Percentiles rank a stretch among this genome's conserved stretches.
These are phyloP conservation scores for Euschistus heros DNA, from an alignment of 1,140 invertebrate species.

Conservation along the genomic window DNA sequence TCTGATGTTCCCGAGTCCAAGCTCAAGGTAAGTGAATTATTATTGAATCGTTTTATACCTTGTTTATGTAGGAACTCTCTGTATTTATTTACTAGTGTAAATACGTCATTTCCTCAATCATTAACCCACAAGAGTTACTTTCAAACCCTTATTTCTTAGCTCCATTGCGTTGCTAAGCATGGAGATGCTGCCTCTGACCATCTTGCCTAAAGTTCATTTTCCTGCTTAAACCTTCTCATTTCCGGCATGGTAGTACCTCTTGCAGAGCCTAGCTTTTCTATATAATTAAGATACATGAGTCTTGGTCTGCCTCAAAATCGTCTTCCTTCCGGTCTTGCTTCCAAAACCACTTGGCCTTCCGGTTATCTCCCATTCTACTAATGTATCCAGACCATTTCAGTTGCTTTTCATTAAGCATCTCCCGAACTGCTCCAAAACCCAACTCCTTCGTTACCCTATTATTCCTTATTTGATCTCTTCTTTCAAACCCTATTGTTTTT, in stretches of 20 bases:
- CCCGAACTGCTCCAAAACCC: too few species aligned
- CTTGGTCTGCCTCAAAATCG: neutral
- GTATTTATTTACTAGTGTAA: too few species aligned
- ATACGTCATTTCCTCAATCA: too few species aligned
- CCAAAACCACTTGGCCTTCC: neutral
- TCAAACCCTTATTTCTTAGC: too few species aligned
- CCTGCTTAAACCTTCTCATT: neutral
- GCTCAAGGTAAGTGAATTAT: constrained; percentile 18
- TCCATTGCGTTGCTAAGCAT: neutral
- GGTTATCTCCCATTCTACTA: neutral
- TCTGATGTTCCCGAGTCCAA: constrained; percentile 50
- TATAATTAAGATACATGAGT: neutral
- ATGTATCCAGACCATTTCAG: too few species aligned
- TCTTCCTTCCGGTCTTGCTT: neutral
- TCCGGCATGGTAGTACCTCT: neutral
- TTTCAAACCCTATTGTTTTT: too few species aligned
- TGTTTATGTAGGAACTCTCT: too few species aligned
- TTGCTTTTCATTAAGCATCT: too few species aligned
- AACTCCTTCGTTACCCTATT: too few species aligned
- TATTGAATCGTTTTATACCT: neutral
- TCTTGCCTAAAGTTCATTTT: too few species aligned
- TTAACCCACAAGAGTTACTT: too few species aligned
- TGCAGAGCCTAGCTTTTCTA: neutral
- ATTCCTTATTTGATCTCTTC: too few species aligned
- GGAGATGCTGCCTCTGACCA: neutral